These are phyloP conservation scores for Edolisoma coerulescens DNA, from an alignment of 2,113 vertebrate species.

Conservation along the genomic window DNA sequence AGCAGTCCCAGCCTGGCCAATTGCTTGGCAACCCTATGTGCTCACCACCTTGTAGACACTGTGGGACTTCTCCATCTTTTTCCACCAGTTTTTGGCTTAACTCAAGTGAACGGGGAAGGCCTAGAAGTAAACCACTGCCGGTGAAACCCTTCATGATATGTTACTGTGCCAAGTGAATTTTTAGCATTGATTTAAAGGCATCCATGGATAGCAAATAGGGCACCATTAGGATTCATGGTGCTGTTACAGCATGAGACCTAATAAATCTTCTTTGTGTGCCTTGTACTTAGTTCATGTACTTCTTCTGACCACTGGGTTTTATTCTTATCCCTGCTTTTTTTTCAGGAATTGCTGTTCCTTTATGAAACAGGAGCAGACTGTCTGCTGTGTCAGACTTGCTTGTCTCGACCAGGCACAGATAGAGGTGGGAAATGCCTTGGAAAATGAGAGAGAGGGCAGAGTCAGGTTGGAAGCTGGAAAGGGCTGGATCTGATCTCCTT, in stretches of 20 bases:
- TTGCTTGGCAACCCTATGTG: background rate
- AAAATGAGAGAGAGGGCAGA: background rate
- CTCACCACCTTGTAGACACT: background rate
- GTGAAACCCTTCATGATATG: background rate
- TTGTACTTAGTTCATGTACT: background rate
- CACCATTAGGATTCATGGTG: background rate
- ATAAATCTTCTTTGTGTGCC: background rate
- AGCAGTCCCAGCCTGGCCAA: rapidly evolving
- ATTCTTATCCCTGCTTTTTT: background rate
- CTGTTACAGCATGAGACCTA: background rate
- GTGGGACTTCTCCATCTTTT: background rate
- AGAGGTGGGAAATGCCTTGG: background rate
- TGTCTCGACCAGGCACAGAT: background rate
- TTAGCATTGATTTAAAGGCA: background rate
- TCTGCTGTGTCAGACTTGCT: background rate
- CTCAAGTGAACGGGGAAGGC: background rate
- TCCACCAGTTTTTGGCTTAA: background rate
- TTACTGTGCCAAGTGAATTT: background rate
- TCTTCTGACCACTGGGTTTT: background rate
- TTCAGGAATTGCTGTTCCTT: background rate
- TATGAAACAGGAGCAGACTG: background rate
- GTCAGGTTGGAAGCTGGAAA: background rate
- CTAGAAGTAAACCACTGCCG: background rate
- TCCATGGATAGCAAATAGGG: background rate
- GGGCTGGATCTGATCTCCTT: background rate